These are phyloP conservation scores for Tragelaphus imberbis DNA, from an alignment of 2,113 vertebrate species.

Conservation along the genomic window DNA sequence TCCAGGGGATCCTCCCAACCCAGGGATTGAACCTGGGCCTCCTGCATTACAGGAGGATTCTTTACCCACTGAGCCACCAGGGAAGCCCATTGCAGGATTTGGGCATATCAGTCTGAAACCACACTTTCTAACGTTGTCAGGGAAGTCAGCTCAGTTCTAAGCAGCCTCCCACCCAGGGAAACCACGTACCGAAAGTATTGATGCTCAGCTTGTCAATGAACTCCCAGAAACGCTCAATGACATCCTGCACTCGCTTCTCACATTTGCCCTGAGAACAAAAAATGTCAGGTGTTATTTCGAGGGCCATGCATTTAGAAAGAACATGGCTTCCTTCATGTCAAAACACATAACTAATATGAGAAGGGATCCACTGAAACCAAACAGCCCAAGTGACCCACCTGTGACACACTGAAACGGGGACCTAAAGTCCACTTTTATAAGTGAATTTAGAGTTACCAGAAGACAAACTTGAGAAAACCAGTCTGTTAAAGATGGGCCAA, in stretches of 20 bases:
- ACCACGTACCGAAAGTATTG: slow-evolving; percentile 92
- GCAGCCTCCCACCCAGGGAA: neutral
- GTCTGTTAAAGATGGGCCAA: neutral
- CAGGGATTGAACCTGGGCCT: neutral
- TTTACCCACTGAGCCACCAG: neutral
- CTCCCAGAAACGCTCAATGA: slow-evolving; percentile 97
- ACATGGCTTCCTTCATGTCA: neutral
- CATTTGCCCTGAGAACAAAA: slow-evolving; percentile 89
- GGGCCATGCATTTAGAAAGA: neutral
- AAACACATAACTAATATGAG: neutral
- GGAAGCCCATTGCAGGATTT: neutral
- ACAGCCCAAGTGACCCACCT: neutral
- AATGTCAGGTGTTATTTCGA: neutral
- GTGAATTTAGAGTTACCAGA: neutral
- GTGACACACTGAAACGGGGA: neutral
- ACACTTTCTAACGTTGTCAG: neutral
- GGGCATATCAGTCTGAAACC: neutral
- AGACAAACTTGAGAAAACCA: neutral
- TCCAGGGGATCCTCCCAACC: neutral
- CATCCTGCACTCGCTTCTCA: slow-evolving; percentile 97
- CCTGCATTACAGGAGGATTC: neutral
- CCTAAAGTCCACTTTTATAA: neutral
- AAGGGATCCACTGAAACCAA: neutral
- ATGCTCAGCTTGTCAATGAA: slow-evolving; percentile 99
- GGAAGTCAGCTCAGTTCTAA: neutral